These are phyloP conservation scores for Caerostris extrusa DNA, from an alignment of 1,140 invertebrate species.

Conservation along the genomic window DNA sequence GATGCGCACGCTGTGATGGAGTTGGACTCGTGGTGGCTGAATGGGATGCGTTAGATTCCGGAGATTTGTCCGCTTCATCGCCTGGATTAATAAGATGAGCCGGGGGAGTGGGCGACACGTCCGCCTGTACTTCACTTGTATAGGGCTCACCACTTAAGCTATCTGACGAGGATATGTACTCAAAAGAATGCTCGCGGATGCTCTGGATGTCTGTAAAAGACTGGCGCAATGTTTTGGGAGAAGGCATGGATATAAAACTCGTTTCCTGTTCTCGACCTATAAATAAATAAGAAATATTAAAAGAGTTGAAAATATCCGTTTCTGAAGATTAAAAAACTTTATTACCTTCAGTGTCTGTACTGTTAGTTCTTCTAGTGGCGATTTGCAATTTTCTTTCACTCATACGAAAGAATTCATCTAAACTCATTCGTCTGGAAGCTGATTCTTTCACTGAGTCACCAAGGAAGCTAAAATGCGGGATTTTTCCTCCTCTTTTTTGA, in stretches of 20 bases:
- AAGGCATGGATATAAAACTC: slow-evolving; percentile 64
- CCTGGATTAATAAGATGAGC: neutral
- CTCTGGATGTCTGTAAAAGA: slow-evolving; percentile 74
- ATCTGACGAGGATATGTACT: slow-evolving; percentile 74
- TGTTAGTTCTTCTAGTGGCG: slow-evolving; percentile 8
- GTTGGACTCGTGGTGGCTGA: neutral
- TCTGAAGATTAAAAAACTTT: neutral
- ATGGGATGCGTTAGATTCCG: neutral
- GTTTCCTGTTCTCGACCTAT: slow-evolving; percentile 61
- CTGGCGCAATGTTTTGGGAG: slow-evolving; percentile 57
- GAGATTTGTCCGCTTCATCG: slow-evolving; percentile 14
- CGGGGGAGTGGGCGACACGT: slow-evolving; percentile 64
- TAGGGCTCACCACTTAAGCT: slow-evolving; percentile 66
- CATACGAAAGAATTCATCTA: slow-evolving; percentile 87
- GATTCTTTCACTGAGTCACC: slow-evolving; percentile 83
- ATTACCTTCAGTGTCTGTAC: slow-evolving; percentile 47
- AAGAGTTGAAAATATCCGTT: neutral
- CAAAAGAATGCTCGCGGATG: slow-evolving; percentile 74
- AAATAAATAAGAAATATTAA: neutral
- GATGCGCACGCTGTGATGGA: neutral
- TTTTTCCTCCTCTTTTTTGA: slow-evolving; percentile 85
- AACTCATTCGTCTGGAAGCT: slow-evolving; percentile 79
- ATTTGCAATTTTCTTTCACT: slow-evolving; percentile 82
- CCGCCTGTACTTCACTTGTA: slow-evolving; percentile 68
- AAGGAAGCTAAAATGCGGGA: slow-evolving; percentile 86